Evolutionary conservation across 2,113 vertebrate genomes (phyloP), one percentile per base, ranked within the genome.

Genomic region (Onychorhynchus coronatus): DNA sequence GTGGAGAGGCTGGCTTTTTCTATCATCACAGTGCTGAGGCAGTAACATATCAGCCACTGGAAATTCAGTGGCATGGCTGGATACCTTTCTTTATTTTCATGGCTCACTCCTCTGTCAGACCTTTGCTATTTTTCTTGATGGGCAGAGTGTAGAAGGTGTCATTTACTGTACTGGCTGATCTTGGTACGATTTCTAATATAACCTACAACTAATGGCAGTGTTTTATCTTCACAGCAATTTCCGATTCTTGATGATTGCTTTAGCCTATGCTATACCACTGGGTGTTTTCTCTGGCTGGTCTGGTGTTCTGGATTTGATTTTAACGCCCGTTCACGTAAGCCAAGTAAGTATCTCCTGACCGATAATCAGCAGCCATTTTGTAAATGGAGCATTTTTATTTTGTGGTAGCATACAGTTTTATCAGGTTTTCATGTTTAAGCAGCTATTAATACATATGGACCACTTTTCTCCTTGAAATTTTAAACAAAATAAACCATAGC

Each of bases 221-320:
- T 95, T 97, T 80, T 94, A 23, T 93, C 63, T 95, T 95, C 95
- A 59, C 89, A 99, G 99, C 97, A 99, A 99, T 95, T 96, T 98
- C 86, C 98, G 99, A 42, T 99, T 99, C 98, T 97, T 99, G 98
- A 99, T 99, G 99, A 98, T 99, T 81, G 99, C 98, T 9, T 96
- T 99, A 97, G 99, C 99, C 35, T 99, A 99, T 91, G 99, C 99
- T 1, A 99, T 99, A 95, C 99, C 99, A 41, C 98, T 99, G 62
- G 99, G 99, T 86, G 99, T 99, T 92, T 98, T 99, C 70, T 98
- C 99, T n/a, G 99, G 99, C 93, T 99, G 99, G 99, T 97, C 98
- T 31, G 99, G 99, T 78, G 99, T 99, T 88, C 97, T 99, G 92
- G 99, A 99, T 97, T 98, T 99, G 98, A 98, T 99, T 97, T 97